These are phyloP conservation scores for Drosophila neotestacea DNA, from an alignment of 2,888 invertebrate genomes.

Conservation along the genomic window DNA sequence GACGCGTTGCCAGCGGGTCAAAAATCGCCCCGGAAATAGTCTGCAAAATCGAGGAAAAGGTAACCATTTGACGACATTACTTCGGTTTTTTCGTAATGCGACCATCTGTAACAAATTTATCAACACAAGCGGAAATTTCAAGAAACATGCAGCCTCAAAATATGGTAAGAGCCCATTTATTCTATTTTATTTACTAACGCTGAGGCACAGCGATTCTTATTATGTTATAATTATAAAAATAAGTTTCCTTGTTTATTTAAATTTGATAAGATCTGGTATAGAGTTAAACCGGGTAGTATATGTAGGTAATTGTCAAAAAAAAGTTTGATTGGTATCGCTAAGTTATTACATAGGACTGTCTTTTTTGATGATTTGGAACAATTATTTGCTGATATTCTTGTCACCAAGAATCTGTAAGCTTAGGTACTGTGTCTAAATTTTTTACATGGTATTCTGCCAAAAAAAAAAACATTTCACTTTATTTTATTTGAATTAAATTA, in stretches of 20 bases:
- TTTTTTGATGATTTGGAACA: too few species aligned
- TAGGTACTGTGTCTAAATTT: too few species aligned
- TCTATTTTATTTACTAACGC: not conserved
- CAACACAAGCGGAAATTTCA: conserved; percentile 79
- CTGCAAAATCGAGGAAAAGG: conserved; percentile 22
- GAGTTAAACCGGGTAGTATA: too few species aligned
- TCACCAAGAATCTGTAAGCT: too few species aligned
- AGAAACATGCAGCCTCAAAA: conserved; percentile 85
- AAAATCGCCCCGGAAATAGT: conserved; percentile 77
- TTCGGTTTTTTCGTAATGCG: conserved; percentile 74
- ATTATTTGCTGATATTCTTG: too few species aligned
- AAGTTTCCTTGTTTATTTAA: not conserved
- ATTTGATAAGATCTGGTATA: too few species aligned
- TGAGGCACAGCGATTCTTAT: not conserved
- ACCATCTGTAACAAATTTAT: conserved; percentile 76
- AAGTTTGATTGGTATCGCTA: too few species aligned
- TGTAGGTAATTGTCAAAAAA: too few species aligned
- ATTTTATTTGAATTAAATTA: too few species aligned
- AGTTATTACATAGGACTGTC: too few species aligned
- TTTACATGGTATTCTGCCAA: too few species aligned
- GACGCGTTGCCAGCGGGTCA: conserved; percentile 83
- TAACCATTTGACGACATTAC: conserved; percentile 43
- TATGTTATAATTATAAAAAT: not conserved
- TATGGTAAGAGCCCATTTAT: conserved; percentile 70
- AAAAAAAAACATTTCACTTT: too few species aligned